A percentile compares a stretch with the other conserved stretches of the same genome.
These are phyloP conservation scores for Phymatocera aterrima DNA, from an alignment of 2,888 invertebrate genomes.

Conservation along the genomic window DNA sequence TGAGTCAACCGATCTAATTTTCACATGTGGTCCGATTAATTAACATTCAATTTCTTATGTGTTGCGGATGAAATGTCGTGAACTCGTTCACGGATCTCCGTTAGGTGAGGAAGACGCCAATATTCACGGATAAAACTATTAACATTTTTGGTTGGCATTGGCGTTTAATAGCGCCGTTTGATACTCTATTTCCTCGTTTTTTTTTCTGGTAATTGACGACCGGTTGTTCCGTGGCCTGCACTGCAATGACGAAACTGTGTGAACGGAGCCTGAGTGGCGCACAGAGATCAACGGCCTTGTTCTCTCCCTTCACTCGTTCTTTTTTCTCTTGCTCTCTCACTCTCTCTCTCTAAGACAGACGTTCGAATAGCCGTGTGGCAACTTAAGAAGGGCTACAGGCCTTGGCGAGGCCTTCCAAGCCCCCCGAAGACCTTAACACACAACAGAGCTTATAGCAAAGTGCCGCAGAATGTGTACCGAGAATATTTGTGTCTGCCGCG, in stretches of 20 bases:
- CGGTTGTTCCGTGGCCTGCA: conserved; percentile 1
- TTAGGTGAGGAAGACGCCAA: too few relatives aligned
- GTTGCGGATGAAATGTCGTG: too few relatives aligned
- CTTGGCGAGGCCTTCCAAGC: conserved; percentile 25
- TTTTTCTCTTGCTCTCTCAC: background rate
- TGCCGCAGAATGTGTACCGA: conserved; percentile 39
- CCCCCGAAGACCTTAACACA: conserved; percentile 26
- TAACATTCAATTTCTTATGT: too few relatives aligned
- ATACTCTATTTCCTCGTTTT: background rate
- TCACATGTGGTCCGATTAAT: too few relatives aligned
- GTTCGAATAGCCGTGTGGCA: conserved; percentile 3
- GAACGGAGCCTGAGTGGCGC: conserved; percentile 31
- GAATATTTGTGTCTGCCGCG: conserved; percentile 42
- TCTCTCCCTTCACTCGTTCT: conserved; percentile 19
- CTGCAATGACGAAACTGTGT: conserved; percentile 26
- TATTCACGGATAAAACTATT: too few relatives aligned
- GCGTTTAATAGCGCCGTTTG: background rate
- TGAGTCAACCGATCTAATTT: too few relatives aligned
- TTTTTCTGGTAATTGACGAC: conserved; percentile 3
- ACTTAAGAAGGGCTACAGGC: conserved; percentile 36
- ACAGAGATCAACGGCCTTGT: conserved; percentile 39
- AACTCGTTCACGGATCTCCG: too few relatives aligned
- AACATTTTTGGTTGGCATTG: background rate
- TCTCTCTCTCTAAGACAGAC: background rate
- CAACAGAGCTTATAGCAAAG: conserved; percentile 4